Conservation (phyloP, 2,797 vertebrate genomes). For the Epinephelus malabaricus region DNA sequence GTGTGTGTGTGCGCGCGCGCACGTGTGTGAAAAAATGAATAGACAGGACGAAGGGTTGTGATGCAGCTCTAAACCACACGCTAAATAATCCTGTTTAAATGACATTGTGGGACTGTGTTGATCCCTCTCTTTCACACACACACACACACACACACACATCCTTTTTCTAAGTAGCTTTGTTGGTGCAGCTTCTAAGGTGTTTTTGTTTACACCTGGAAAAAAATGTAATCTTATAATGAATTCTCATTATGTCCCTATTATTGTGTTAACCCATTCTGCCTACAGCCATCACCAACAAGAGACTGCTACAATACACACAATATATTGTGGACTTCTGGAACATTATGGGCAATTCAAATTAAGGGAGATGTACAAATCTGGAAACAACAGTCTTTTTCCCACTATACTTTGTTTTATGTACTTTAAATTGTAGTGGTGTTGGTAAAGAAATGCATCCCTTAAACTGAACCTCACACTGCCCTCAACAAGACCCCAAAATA, state of each 20-base stretch:
- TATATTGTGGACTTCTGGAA: not conserved
- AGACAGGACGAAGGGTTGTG: conserved; percentile 21
- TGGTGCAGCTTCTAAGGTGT: not conserved
- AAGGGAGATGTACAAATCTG: not conserved
- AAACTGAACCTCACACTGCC: not conserved
- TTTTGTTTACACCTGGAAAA: not conserved
- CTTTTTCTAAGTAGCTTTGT: conserved; percentile 8
- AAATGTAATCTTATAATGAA: not conserved
- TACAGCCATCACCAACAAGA: not conserved
- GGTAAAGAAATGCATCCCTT: not conserved
- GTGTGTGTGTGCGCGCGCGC: no score
- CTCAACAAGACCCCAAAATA: not conserved
- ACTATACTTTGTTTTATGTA: not conserved
- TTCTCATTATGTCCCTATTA: conserved; percentile 4
- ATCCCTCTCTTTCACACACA: not conserved
- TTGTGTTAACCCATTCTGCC: not conserved
- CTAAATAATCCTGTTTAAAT: conserved; percentile 46
- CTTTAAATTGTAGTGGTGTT: not conserved
- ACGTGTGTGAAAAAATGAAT: not conserved
- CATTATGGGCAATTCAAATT: not conserved
- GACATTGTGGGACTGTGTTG: not conserved
- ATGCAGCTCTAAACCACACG: conserved; percentile 46
- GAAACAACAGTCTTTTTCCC: not conserved
- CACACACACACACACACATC: conserved; percentile 1
- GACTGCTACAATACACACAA: not conserved